These are phyloP conservation scores for Mungos mungo DNA, from an alignment of 2,113 vertebrate genomes.

Conservation along the genomic window DNA sequence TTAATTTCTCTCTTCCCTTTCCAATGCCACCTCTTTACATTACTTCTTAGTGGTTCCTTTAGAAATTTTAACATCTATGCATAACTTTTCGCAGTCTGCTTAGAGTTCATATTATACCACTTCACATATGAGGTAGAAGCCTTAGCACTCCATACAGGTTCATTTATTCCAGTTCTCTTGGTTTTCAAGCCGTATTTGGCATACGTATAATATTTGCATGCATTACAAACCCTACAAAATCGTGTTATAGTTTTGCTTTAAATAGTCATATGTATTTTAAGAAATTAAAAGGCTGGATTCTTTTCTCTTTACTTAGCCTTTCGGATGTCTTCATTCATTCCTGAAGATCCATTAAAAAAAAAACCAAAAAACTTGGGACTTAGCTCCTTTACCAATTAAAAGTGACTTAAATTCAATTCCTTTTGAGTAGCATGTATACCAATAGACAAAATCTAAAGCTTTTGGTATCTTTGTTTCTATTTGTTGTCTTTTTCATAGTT, in stretches of 20 bases:
- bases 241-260: background rate
- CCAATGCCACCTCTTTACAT: background rate
- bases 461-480: conserved; percentile 2
- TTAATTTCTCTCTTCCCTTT: background rate
- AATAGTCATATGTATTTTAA: background rate
- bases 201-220: background rate
- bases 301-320: background rate
- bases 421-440: background rate
- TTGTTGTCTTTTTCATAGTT: background rate
- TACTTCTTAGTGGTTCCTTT: background rate
- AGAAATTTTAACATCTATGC: background rate
- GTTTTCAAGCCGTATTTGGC: background rate
- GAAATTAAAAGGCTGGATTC: background rate
- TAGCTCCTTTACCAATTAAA: background rate
- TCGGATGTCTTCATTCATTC: background rate
- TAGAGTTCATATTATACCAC: background rate
- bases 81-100: background rate
- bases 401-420: background rate
- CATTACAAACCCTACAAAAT: background rate
- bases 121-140: background rate
- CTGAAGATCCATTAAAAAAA: background rate
- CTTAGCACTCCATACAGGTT: background rate
- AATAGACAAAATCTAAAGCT: background rate
- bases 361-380: background rate
- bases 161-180: background rate